phyloP scores from a whole-genome alignment of 2,113 vertebrate species.

The Colistium nudipinnis region DNA sequence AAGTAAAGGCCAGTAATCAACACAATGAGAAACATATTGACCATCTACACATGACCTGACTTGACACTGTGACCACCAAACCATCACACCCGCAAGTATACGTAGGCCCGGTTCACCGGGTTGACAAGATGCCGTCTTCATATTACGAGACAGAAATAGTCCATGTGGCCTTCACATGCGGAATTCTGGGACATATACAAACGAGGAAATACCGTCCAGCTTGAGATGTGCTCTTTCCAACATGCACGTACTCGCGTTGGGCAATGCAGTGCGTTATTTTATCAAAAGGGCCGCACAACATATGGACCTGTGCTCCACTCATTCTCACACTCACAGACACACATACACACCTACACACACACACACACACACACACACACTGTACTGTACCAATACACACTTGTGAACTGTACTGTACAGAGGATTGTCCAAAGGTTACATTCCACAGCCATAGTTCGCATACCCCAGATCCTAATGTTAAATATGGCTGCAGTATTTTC shows the following conservation, averaged over 20 bases:
- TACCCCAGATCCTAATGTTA: slow-evolving; percentile 48
- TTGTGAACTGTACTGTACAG: not conserved
- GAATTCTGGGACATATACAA: not conserved
- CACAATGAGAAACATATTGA: not conserved
- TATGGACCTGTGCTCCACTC: slow-evolving; percentile 20
- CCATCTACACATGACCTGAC: not conserved
- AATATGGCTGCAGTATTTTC: slow-evolving; percentile 36
- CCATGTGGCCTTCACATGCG: slow-evolving; percentile 1
- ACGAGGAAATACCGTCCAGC: not conserved
- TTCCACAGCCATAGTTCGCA: slow-evolving; percentile 51
- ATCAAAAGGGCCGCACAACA: slow-evolving; percentile 50
- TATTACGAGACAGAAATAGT: slow-evolving; percentile 71
- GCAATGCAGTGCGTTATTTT: slow-evolving; percentile 24
- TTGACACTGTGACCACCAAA: not conserved
- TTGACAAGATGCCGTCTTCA: slow-evolving; percentile 59
- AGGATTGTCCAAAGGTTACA: slow-evolving; percentile 55
- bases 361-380: not conserved
- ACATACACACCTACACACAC: not conserved
- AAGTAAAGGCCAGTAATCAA: not conserved
- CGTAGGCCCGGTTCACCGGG: not conserved
- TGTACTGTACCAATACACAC: not conserved
- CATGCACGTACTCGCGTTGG: slow-evolving; percentile 2
- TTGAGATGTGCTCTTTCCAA: slow-evolving; percentile 33
- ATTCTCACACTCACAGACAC: no score
- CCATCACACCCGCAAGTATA: not conserved